phyloP scores from a whole-genome alignment of 1,140 invertebrate species.

The Zaprionus gabonicus region DNA sequence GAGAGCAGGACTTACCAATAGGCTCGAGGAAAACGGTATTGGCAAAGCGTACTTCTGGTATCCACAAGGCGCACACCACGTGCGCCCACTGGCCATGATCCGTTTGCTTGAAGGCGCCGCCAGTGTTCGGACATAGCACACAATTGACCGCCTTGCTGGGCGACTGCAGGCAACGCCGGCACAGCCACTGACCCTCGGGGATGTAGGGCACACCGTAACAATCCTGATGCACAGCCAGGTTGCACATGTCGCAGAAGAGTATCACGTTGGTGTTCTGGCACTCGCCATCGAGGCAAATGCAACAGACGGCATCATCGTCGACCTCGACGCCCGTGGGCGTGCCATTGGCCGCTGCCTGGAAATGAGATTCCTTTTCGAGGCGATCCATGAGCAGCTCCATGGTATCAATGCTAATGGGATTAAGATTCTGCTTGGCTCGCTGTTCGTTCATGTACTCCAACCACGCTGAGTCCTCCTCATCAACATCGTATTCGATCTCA shows the following conservation, averaged over 20 bases:
- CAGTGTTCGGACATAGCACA: constrained; percentile 98
- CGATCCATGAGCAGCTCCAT: constrained; percentile 98
- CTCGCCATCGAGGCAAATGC: constrained; percentile 97
- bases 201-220: constrained; percentile 99
- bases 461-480: constrained; percentile 98
- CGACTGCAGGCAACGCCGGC: constrained; percentile 96
- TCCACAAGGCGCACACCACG: constrained; percentile 99
- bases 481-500: constrained; percentile 98
- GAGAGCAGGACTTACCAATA: constrained; percentile 86
- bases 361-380: constrained; percentile 98
- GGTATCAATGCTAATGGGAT: constrained; percentile 91
- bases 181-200: constrained; percentile 99
- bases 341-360: constrained; percentile 87
- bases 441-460: constrained; percentile 94
- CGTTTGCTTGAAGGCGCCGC: constrained; percentile 99
- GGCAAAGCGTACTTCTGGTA: constrained; percentile 98
- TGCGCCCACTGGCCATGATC: constrained; percentile 98
- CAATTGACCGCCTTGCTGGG: constrained; percentile 98
- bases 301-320: constrained; percentile 99
- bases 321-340: constrained; percentile 91
- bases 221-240: constrained; percentile 99
- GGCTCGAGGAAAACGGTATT: constrained; percentile 99
- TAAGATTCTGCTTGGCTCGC: constrained; percentile 88
- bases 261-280: constrained; percentile 88
- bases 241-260: constrained; percentile 99